Evolutionary conservation across 2,888 invertebrate genomes (phyloP), one percentile per base, ranked within the genome.

Genomic region (Urechis unicinctus): DNA sequence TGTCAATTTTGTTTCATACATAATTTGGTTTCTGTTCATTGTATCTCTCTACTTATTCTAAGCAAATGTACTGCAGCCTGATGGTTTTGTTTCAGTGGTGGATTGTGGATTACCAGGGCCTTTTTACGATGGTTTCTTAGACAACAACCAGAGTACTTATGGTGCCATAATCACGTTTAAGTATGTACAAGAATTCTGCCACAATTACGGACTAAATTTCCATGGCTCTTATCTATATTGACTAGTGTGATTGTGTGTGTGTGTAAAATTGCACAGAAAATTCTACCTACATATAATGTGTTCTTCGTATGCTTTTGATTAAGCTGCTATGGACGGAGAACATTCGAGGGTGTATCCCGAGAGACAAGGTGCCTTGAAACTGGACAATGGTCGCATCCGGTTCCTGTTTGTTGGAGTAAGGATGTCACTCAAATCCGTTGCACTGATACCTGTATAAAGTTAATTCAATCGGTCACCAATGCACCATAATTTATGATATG

Each of bases 21-120:
- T n/a, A n/a, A n/a, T n/a, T n/a, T n/a, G n/a, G n/a, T n/a, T n/a
- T n/a, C n/a, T n/a, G n/a, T n/a, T n/a, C n/a, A n/a, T n/a, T n/a
- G n/a, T n/a, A n/a, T n/a, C n/a, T n/a, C n/a, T n/a, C n/a, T n/a
- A n/a, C n/a, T n/a, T n/a, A n/a, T n/a, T n/a, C 36, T 17, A 36
- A 13, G 36, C 36, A 36, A 13, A 36, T 13, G 36, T 17, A 13
- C 9, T 36, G 17, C 36, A 36, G 17, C 17, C 9, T 36, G 36
- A 36, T 36, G 17, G 9, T 36, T 17, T 17, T 4, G 41, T 55
- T 66, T 30, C 81, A 92, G 97, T 96, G 83, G 95, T 98, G 71
- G 91, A 96, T 81, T 98, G 97, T 79, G 93, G 94, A 0, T 87
- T 89, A 68, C 93, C 96, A 0, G 94, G 93, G 1, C 85, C 88